Base-by-base conservation (phyloP, 37 sponge, comb jelly and placozoan species). In the Cliona cf. orientalis region DNA sequence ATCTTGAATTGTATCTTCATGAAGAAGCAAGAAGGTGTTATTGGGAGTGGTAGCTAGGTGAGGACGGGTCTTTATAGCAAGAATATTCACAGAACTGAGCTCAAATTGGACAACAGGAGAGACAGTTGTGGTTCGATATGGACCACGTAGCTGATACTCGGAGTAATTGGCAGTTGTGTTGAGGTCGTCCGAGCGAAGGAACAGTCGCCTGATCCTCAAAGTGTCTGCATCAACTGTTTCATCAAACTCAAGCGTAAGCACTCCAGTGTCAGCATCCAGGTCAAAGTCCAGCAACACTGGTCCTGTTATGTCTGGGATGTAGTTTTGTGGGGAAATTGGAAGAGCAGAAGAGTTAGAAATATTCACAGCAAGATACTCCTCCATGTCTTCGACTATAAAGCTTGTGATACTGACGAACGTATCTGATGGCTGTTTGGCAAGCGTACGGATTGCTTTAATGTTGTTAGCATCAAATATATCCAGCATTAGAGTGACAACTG, bases 201-300 rank as follows among this genome's bases (percentile, higher is more conserved):
- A 60, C 21, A 95, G 76, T 36, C 75, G 79, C 41, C 79, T 42
- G 6, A 85, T 14, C 33, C 64, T 38, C 9, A 95, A 75, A 1
- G 92, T 83, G 2, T 57, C 67, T 19, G 84, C 68, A 31, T 87
- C 68, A 14, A 95, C 92, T 1, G 95, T 91, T 72, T 95, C 95
- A 81, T 88, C 91, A 84, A 95, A 95, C 33, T 63, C 85, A 5
- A 95, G 67, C 36, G 83, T 91, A 21, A 95, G 66, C 34, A 88
- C 6, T 29, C 92, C 89, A 60, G 67, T 85, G 79, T 95, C 68
- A n/a, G 87, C 85, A 85, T 95, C 89, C 19, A 89, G 59, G 32
- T 91, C 83, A 46, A 95, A 95, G n/a, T 29, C 65, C 49, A 61
- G 26, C 19, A 95, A 64, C 2, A 72, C 36, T 5, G 95, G 95